Percentiles rank a stretch among this genome's conserved stretches.
phyloP scores from a whole-genome alignment of 1,140 invertebrate genomes.

The Chrysomallon squamiferum region DNA sequence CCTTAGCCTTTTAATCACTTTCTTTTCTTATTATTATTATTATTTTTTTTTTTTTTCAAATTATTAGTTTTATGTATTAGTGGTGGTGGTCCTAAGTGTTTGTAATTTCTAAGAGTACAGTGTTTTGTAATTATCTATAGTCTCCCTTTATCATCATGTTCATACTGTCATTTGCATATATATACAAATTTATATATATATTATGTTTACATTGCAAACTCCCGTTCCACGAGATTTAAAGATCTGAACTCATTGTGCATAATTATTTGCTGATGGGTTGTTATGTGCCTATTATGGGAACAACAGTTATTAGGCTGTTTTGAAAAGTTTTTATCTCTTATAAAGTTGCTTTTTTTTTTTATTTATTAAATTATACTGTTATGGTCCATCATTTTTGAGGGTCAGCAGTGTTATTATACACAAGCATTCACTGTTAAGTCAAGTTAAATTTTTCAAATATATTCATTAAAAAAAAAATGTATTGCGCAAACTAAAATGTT shows the following conservation, averaged over 20 bases:
- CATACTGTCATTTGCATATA: slow-evolving; percentile 4
- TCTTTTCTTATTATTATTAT: too few species aligned
- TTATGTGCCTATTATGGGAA: slow-evolving; percentile 15
- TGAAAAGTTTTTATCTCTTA: slow-evolving; percentile 11
- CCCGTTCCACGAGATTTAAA: neutral
- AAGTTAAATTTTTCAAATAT: slow-evolving; percentile 14
- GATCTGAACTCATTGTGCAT: slow-evolving; percentile 10
- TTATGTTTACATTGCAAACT: neutral
- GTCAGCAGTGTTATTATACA: slow-evolving; percentile 16
- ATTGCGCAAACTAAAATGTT: slow-evolving; percentile 12
- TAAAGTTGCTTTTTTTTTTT: slow-evolving; percentile 18
- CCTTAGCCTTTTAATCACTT: too few species aligned
- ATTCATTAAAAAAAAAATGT: slow-evolving; percentile 17
- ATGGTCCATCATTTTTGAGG: slow-evolving; percentile 8
- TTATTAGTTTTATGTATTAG: too few species aligned
- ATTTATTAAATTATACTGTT: slow-evolving; percentile 18
- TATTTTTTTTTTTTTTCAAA: too few species aligned
- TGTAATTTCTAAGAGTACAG: too few species aligned
- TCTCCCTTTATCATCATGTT: too few species aligned
- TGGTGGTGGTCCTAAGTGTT: too few species aligned
- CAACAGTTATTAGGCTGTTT: slow-evolving; percentile 12
- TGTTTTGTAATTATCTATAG: too few species aligned
- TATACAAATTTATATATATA: slow-evolving; percentile 8
- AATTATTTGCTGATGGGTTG: neutral
- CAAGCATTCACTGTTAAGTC: slow-evolving; percentile 1